Conservation (phyloP, 2,797 vertebrate species). For the Gymnoscopelus braueri region DNA sequence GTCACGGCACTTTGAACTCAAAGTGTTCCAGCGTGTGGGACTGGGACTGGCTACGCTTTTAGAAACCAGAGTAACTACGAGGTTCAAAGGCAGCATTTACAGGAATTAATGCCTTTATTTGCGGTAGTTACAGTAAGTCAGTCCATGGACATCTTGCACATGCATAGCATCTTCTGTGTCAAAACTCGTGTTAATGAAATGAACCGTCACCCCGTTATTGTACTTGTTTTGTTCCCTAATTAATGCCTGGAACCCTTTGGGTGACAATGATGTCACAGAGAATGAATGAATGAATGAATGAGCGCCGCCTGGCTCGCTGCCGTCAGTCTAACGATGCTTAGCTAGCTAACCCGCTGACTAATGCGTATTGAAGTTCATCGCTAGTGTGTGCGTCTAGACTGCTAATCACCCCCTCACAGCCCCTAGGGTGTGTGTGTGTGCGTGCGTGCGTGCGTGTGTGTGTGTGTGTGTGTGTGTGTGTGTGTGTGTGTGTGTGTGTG, state of each 20-base stretch:
- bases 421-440: too few relatives aligned
- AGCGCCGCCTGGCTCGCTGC: background rate
- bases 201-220: background rate
- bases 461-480: too few relatives aligned
- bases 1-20: constrained; percentile 41
- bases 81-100: background rate
- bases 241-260: too few relatives aligned
- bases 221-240: too few relatives aligned
- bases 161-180: too few relatives aligned
- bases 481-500: too few relatives aligned
- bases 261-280: too few relatives aligned
- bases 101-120: too few relatives aligned
- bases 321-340: constrained; percentile 44
- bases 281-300: too few relatives aligned
- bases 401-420: constrained; percentile 12
- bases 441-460: too few relatives aligned
- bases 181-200: background rate
- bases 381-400: constrained; percentile 33
- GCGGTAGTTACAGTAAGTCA: too few relatives aligned
- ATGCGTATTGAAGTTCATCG: constrained; percentile 34
- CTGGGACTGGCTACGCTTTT: background rate
- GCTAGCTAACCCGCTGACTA: constrained; percentile 38
- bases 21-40: constrained; percentile 39
- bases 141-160: too few relatives aligned
- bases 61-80: constrained; percentile 36